A percentile compares a stretch with the other conserved stretches of the same genome.
These are phyloP conservation scores for Perithous albicinctus DNA, from an alignment of 2,888 invertebrate species.

Conservation along the genomic window DNA sequence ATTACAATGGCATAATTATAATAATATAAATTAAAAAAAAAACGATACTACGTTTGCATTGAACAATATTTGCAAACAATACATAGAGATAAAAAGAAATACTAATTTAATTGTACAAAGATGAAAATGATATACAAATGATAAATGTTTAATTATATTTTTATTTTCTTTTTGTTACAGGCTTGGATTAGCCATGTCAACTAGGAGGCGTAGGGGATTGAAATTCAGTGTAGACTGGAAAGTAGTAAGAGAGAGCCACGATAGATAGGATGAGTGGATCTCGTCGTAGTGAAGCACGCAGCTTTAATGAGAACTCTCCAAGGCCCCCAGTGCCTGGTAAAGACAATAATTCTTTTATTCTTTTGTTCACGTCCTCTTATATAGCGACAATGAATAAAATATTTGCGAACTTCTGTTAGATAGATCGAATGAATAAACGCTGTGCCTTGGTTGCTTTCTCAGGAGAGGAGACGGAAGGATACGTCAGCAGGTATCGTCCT, in stretches of 20 bases:
- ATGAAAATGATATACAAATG: neutral
- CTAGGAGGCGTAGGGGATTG: slow-evolving; percentile 83
- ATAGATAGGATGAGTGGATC: slow-evolving; percentile 84
- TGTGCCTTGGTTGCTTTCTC: slow-evolving; percentile 35
- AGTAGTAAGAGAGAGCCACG: slow-evolving; percentile 82
- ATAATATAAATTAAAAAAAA: neutral
- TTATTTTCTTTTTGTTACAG: slow-evolving; percentile 76
- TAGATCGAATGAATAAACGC: slow-evolving; percentile 29
- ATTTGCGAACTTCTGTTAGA: neutral
- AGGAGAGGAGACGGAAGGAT: slow-evolving; percentile 84
- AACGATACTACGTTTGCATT: neutral
- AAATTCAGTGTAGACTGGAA: slow-evolving; percentile 83
- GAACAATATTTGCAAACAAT: neutral
- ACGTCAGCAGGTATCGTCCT: slow-evolving; percentile 81
- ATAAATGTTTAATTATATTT: slow-evolving; percentile 4
- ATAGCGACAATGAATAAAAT: neutral
- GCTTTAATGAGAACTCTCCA: slow-evolving; percentile 89
- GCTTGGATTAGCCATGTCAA: slow-evolving; percentile 84
- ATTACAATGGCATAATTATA: neutral
- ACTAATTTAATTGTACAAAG: neutral
- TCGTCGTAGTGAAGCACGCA: slow-evolving; percentile 83
- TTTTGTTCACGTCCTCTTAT: neutral
- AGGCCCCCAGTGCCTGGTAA: slow-evolving; percentile 94
- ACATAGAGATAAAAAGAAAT: neutral
- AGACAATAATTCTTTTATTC: slow-evolving; percentile 84